Evolutionary conservation across 2,113 vertebrate genomes (phyloP).

Genomic region (Leucopternis melanops): DNA sequence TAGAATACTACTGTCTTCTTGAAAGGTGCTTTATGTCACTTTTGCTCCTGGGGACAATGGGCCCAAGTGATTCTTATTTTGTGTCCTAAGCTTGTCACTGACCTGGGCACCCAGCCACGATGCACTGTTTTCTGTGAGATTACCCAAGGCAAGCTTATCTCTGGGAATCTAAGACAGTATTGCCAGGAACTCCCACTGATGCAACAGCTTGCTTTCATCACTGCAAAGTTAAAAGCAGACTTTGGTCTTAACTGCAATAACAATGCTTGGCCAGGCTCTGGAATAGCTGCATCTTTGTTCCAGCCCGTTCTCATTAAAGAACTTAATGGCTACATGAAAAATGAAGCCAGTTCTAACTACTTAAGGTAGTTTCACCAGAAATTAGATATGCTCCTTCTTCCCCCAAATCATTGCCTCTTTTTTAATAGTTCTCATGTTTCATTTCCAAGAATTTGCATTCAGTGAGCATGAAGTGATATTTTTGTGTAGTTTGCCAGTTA

Average conservation of each 20-base stretch:
- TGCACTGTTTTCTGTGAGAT: not conserved
- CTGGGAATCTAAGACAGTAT: not conserved
- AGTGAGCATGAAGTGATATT: not conserved
- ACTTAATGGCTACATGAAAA: not conserved
- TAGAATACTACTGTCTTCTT: not conserved
- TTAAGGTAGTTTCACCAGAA: not conserved
- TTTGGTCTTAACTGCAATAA: not conserved
- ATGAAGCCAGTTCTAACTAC: not conserved
- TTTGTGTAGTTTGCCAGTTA: not conserved
- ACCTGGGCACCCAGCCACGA: not conserved
- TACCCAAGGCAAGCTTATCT: not conserved
- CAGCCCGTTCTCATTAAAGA: not conserved
- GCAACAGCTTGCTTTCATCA: not conserved
- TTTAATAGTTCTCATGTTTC: not conserved
- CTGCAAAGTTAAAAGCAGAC: not conserved
- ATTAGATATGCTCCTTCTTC: not conserved
- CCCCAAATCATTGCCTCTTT: not conserved
- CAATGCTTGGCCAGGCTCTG: not conserved
- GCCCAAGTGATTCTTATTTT: not conserved
- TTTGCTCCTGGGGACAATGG: not conserved
- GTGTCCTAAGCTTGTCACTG: not conserved
- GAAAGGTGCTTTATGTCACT: not conserved
- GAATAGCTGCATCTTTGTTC: not conserved
- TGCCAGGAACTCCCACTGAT: not conserved
- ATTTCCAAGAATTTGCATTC: not conserved